These are phyloP conservation scores for Phoeniculus purpureus DNA, from an alignment of 2,797 vertebrate species.

Conservation along the genomic window DNA sequence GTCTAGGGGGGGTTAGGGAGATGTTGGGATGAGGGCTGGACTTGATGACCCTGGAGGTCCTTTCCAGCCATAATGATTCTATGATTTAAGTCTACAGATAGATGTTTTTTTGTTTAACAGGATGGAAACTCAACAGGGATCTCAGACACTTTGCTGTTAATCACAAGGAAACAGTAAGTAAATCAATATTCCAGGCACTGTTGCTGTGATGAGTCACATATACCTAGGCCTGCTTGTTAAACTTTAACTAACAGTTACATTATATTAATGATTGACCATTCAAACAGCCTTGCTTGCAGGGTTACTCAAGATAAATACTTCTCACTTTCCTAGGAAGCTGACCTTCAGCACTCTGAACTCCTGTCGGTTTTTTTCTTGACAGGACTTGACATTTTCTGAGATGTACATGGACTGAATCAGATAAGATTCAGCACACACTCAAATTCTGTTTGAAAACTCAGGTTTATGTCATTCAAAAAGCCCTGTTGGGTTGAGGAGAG, in stretches of 20 bases:
- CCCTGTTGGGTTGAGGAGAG: not conserved
- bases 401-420: not conserved
- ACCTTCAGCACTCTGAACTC: not conserved
- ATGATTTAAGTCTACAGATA: not conserved
- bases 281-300: not conserved
- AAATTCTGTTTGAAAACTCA: not conserved
- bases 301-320: not conserved
- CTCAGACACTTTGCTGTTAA: not conserved
- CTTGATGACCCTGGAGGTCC: no score
- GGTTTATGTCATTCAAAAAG: not conserved
- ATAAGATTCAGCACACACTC: not conserved
- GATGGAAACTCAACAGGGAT: not conserved
- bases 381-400: not conserved
- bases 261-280: not conserved
- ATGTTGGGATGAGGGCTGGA: no score
- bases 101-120: not conserved
- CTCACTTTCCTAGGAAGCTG: not conserved
- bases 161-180: not conserved
- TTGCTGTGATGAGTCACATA: not conserved
- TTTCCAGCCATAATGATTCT: no score
- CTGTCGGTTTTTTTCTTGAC: not conserved
- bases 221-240: not conserved
- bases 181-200: not conserved
- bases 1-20: no score
- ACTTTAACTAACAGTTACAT: not conserved